Evolutionary conservation across 2,797 vertebrate species (phyloP).

Genomic region (Phoxinus dragarum): DNA sequence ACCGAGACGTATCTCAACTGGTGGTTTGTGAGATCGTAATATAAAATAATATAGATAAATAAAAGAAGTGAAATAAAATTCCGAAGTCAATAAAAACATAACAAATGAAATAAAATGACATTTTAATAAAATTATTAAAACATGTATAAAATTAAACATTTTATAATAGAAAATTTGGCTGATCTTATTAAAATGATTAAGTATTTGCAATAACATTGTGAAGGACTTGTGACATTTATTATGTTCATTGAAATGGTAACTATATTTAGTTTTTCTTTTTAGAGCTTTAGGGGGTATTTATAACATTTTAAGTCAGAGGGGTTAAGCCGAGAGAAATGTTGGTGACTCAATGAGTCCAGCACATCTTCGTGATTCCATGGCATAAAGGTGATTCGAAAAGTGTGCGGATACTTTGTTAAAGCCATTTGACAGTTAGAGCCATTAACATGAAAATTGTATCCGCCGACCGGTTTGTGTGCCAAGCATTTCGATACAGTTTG

Average conservation of each 20-base stretch:
- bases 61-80: neutral
- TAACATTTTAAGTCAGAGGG: neutral
- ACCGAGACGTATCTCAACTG: too few relatives aligned
- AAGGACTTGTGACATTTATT: neutral
- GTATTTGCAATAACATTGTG: neutral
- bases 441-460: slow-evolving; percentile 54
- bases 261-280: neutral
- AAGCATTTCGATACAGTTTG: slow-evolving; percentile 51
- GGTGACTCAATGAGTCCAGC: slow-evolving; percentile 11
- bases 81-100: neutral
- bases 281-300: neutral
- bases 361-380: slow-evolving; percentile 19
- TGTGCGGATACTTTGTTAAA: slow-evolving; percentile 17
- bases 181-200: neutral
- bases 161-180: neutral
- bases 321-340: neutral
- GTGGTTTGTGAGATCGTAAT: neutral
- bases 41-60: slow-evolving; percentile 6
- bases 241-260: neutral
- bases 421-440: slow-evolving; percentile 48
- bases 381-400: slow-evolving; percentile 20
- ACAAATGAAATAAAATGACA: neutral
- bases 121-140: neutral
- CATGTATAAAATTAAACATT: neutral
- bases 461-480: slow-evolving; percentile 35